These are phyloP conservation scores for Cyclura pinguis DNA, from an alignment of 2,797 vertebrate species.

Conservation along the genomic window DNA sequence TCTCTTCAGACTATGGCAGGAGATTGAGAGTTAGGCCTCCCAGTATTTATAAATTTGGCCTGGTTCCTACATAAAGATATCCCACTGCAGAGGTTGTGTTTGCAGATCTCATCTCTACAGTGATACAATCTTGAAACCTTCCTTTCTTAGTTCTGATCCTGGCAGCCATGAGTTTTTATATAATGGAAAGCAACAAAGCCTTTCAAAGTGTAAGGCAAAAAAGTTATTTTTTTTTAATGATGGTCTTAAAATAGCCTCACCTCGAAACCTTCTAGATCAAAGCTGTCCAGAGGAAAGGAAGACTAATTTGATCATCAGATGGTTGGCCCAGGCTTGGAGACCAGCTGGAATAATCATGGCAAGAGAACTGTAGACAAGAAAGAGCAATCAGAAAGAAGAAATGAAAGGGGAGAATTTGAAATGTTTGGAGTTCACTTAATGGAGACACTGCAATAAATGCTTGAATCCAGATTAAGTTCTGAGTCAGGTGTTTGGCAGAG, in stretches of 20 bases:
- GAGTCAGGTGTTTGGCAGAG: neutral
- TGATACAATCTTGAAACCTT: conserved; percentile 67
- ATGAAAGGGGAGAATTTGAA: conserved; percentile 36
- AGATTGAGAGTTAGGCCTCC: conserved; percentile 58
- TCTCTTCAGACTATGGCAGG: neutral
- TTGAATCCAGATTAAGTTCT: conserved; percentile 12
- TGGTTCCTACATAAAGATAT: conserved; percentile 66
- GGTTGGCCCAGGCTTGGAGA: conserved; percentile 41
- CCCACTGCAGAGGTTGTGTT: conserved; percentile 66
- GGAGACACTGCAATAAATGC: conserved; percentile 31
- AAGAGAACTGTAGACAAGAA: conserved; percentile 49
- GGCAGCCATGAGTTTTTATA: conserved; percentile 74
- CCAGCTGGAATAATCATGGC: conserved; percentile 54
- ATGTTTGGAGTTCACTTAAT: conserved; percentile 21
- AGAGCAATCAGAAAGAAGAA: conserved; percentile 51
- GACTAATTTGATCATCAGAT: conserved; percentile 62
- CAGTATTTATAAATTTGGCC: conserved; percentile 76
- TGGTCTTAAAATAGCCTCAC: conserved; percentile 63
- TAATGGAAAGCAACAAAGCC: conserved; percentile 76
- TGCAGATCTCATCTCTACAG: conserved; percentile 54
- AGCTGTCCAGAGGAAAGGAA: conserved; percentile 62
- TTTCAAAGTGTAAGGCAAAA: conserved; percentile 51
- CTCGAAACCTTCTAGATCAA: conserved; percentile 69
- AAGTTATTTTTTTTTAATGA: neutral
- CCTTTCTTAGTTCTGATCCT: conserved; percentile 71